Evolutionary conservation across 1,140 invertebrate species (phyloP), one percentile per base, ranked within the genome.

Genomic region (Psix sp.): DNA sequence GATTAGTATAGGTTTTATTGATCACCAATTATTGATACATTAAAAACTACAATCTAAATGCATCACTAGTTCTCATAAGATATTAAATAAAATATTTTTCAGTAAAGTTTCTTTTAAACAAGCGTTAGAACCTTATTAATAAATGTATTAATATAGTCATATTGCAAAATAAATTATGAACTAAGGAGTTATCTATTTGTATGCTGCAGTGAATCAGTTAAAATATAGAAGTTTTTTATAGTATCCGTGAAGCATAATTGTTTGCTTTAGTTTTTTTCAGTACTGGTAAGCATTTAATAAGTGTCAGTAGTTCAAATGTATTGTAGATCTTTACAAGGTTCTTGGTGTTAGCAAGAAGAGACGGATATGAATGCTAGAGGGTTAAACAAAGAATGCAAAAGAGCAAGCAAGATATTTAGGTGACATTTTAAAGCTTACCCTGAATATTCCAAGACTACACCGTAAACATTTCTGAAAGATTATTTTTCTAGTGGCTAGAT

Each of bases 401-500:
- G 51, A 52, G 51, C 24, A 21, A 46, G 65, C 48, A 52, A 62
- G 59, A 29, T 36, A 54, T 11, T 31, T 2, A 46, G 38, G 10
- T 18, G 48, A 9, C 51, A 51, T 56, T 56, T 72, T 63, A 74
- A 73, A 77, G 67, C 75, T 63, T 59, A 57, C 29, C 66, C 59
- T 75, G 76, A 80, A 76, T 79, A 77, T 79, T 79, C 60, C 59
- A 54, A 70, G 76, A 81, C 80, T 77, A 80, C 80, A 68, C 80
- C 76, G 80, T 83, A 84, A 84, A 81, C 81, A 75, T 66, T 74
- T 83, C 80, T 82, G 74, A 81, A 83, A 80, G 40, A 75, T 73
- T 74, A 68, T 76, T 76, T 65, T 74, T 78, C 66, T 54, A 54
- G 76, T 77, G 77, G 78, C 77, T 78, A 73, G 79, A 77, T 81